Base-by-base conservation (phyloP, 2,113 vertebrate species). In the Macquaria australasica region DNA sequence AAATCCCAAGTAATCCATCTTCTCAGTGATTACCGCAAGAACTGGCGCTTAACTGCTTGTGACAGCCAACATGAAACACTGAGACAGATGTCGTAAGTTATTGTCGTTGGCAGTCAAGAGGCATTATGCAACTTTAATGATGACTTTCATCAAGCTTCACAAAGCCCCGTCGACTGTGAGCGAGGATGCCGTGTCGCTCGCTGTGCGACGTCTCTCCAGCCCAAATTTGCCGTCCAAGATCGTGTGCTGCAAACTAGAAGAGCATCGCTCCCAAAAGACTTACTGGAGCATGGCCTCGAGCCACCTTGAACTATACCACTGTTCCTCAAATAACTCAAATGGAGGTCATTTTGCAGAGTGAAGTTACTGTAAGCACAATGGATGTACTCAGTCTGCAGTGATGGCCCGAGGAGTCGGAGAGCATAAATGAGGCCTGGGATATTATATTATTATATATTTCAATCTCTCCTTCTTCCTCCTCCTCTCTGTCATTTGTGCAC, bases 121-220 rank as follows among this genome's bases (percentile, higher is more conserved):
- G 87, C 68, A 86, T 90, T 89, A 93, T 94, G 82, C 91, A 94
- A 92, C 88, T 94, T 96, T 94, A 92, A 95, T 92, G 89, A 93
- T 41, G 82, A 91, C 84, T 93, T 94, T 85, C 71, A 81, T 90
- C 79, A 83, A 84, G 82, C 87, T 88, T 92, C 89, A 84, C 81
- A 89, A 89, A 87, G 81, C 66, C 2, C 81, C 43, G 72, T 77
- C 79, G 79, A 78, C 56, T 87, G 75, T 25, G 56, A 76, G 63
- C 48, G 56, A 80, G 74, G 56, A 84, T 79, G 78, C 50, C 3
- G 37, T 6, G 28, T 69, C 15, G 20, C 75, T 71, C 48, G 5
- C 50, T 58, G 58, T 74, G 66, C 21, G 15, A 67, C 37, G 67
- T 76, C 70, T 81, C 60, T 63, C 5, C 62, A 77, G 60, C 66